Conservation (phyloP, 2,797 vertebrate species). For the Hafferia zeledoni region DNA sequence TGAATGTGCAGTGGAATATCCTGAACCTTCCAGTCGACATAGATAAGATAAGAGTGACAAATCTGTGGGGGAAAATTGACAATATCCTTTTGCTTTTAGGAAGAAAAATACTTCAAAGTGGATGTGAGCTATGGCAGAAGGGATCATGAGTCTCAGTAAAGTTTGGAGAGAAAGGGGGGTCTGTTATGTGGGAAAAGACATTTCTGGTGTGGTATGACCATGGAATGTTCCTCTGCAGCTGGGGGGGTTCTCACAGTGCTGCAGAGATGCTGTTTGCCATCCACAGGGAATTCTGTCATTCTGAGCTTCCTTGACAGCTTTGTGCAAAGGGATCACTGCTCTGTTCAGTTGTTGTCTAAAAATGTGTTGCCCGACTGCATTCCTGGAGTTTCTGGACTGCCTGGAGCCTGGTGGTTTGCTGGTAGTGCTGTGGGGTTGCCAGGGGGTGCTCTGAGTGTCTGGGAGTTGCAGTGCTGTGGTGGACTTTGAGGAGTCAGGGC, state of each 20-base stretch:
- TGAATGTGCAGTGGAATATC: slow-evolving; percentile 78
- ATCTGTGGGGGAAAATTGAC: slow-evolving; percentile 83
- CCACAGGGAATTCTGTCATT: background rate
- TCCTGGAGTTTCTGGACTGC: background rate
- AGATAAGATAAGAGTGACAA: slow-evolving; percentile 83
- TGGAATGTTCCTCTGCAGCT: background rate
- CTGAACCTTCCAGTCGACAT: slow-evolving; percentile 82
- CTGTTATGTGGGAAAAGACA: background rate
- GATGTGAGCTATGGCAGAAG: background rate
- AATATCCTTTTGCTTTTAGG: slow-evolving; percentile 73
- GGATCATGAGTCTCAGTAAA: background rate
- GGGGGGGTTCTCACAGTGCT: background rate
- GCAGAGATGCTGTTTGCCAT: background rate
- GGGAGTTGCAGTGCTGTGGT: background rate
- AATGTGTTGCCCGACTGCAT: background rate
- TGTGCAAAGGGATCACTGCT: background rate
- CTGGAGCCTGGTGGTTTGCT: background rate
- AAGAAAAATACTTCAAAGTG: background rate
- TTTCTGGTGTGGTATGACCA: background rate
- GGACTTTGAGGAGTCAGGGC: background rate
- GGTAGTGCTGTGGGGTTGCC: background rate
- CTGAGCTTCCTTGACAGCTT: background rate
- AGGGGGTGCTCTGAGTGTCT: background rate
- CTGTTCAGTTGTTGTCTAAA: background rate
- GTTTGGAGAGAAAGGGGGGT: background rate